Conservation (phyloP, 2,797 vertebrate species). For the Natrix natrix region DNA sequence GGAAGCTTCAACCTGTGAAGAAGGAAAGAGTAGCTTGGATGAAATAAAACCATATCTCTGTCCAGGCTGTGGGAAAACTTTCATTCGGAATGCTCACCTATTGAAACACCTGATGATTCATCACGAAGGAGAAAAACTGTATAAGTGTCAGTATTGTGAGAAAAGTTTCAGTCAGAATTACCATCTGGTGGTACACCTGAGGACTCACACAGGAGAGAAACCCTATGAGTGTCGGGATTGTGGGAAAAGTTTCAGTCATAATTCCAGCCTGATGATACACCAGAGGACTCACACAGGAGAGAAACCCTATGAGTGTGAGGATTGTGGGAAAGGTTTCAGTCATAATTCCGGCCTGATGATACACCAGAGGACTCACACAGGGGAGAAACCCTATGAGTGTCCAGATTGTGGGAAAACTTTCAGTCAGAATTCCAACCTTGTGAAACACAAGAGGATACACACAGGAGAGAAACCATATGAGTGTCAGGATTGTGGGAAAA, state of each 20-base stretch:
- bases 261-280: not conserved
- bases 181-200: not conserved
- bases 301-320: not conserved
- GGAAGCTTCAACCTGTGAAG: no score
- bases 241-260: not conserved
- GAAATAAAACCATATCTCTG: no score
- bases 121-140: not conserved
- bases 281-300: not conserved
- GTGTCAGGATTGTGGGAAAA: not conserved
- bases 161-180: not conserved
- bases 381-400: not conserved
- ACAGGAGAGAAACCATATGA: no score
- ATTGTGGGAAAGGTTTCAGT: not conserved
- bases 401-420: not conserved
- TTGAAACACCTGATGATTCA: no score
- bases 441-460: no score
- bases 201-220: not conserved
- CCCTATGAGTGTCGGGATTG: not conserved
- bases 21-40: no score
- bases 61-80: no score
- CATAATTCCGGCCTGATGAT: not conserved
- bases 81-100: no score
- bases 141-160: not conserved
- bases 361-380: not conserved
- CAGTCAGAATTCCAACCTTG: no score